Evolutionary conservation across 2,113 vertebrate genomes (phyloP).

Genomic region (Jacana jacana): DNA sequence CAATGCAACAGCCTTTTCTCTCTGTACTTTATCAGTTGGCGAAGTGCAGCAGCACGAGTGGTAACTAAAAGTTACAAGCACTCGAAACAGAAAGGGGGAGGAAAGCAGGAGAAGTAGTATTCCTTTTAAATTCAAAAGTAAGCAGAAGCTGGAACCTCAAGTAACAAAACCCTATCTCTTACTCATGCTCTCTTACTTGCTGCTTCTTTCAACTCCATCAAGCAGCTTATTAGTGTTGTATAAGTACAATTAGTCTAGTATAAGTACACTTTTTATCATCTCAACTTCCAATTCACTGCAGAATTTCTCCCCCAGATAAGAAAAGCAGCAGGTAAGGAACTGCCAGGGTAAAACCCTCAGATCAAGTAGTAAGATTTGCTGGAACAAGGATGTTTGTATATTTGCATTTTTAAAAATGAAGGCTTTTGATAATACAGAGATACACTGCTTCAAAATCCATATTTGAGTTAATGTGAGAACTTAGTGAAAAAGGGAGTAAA

Average conservation of each 20-base stretch:
- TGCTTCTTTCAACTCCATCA: neutral
- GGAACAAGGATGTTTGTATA: neutral
- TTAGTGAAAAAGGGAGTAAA: neutral
- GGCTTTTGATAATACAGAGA: neutral
- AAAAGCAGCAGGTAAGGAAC: neutral
- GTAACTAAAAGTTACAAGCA: conserved; percentile 10
- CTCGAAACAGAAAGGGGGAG: neutral
- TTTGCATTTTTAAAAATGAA: neutral
- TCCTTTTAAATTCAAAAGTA: neutral
- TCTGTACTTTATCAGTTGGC: conserved; percentile 35
- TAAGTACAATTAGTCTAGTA: too few relatives aligned
- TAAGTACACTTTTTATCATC: neutral
- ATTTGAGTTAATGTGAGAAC: neutral
- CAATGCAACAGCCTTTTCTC: neutral
- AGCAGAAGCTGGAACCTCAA: neutral
- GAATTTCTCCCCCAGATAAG: neutral
- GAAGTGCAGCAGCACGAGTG: neutral
- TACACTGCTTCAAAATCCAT: neutral
- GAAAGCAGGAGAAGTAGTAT: neutral
- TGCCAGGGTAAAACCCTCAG: neutral
- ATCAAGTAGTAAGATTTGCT: neutral
- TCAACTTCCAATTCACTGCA: neutral
- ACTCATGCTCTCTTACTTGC: neutral
- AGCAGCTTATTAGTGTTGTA: neutral
- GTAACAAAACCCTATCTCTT: neutral